Evolutionary conservation across 2,797 vertebrate genomes (phyloP).

Genomic region (Gallirallus australis): DNA sequence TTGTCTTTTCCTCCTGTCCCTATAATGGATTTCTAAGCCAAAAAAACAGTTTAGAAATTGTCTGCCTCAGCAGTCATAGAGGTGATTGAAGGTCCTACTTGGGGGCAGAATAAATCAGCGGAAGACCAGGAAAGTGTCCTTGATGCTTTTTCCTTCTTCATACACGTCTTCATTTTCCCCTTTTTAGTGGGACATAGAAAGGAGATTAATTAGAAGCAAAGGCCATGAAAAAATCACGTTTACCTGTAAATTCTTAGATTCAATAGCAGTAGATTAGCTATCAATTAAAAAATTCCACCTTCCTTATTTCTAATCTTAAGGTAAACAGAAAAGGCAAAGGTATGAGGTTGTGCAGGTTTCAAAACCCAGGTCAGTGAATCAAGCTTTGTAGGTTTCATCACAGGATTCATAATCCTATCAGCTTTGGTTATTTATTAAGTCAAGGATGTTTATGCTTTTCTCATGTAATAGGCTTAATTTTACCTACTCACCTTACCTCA

Average conservation of each 20-base stretch:
- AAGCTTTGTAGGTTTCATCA: background rate
- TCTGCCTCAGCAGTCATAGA: slow-evolving; percentile 3
- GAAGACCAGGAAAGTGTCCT: background rate
- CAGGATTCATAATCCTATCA: background rate
- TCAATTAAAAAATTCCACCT: background rate
- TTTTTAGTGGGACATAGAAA: background rate
- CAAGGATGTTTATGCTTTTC: background rate
- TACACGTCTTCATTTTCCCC: background rate
- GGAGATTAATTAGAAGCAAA: background rate
- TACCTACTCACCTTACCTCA: background rate
- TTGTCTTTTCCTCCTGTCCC: background rate
- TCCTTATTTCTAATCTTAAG: background rate
- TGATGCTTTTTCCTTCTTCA: background rate
- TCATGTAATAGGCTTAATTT: background rate
- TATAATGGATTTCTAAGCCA: background rate
- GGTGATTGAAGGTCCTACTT: background rate
- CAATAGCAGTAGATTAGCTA: background rate
- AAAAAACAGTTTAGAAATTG: background rate
- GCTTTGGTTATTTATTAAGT: background rate
- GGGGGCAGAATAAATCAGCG: background rate
- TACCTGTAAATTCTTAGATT: background rate
- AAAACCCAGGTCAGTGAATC: background rate
- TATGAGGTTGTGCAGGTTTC: background rate
- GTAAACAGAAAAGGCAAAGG: background rate
- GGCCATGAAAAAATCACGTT: background rate